Base-by-base conservation (phyloP, 2,797 vertebrate species). In the Acipenser transmontanus region DNA sequence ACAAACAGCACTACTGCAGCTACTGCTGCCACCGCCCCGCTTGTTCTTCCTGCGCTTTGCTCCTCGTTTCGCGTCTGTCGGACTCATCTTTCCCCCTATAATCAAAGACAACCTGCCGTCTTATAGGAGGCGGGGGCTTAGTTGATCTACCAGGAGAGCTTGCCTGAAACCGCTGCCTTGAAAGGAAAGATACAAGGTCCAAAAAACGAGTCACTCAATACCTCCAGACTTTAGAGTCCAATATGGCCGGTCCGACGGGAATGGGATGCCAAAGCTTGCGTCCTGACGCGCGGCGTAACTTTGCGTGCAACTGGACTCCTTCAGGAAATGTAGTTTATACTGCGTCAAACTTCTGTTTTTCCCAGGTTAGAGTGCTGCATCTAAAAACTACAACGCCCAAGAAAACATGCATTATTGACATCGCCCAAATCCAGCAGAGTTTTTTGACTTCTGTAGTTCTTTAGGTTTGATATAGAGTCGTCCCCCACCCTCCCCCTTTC, bases 41-140 rank as follows among this genome's bases (percentile, higher is more conserved):
- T 97, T 96, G 87, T 95, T 95, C 94, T 97, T 97, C 89, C 95
- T 94, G 86, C 95, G 94, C 85, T 94, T 96, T 83, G 95, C 94
- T 86, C 95, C 95, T 81, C 95, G 92, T 84, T 97, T 98, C 81
- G 95, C 95, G 90, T 97, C 95, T 87, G 95, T 96, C 72, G 95
- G 95, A 84, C 95, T 97, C 95, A 98, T 97, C 34, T 84, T 84
- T 77, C 76, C 69, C 80, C 72, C 77, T 78, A 64, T 69, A 78
- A 61, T 68, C 66, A 68, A 79, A 82, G 85, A 85, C 84, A 87
- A 85, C 87, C 82, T 82, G 85, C 82, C 82, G 86, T 82, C 80
- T 34, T 83, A 75, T 72, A 77, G 73, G 71, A 76, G 76, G 80
- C 80, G 77, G 77, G 69, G 80, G 84, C 82, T 84, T 80, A 17